Evolutionary conservation across 53 echinoderm and acorn worm genomes (phyloP).

Genomic region (Patiria pectinifera): DNA sequence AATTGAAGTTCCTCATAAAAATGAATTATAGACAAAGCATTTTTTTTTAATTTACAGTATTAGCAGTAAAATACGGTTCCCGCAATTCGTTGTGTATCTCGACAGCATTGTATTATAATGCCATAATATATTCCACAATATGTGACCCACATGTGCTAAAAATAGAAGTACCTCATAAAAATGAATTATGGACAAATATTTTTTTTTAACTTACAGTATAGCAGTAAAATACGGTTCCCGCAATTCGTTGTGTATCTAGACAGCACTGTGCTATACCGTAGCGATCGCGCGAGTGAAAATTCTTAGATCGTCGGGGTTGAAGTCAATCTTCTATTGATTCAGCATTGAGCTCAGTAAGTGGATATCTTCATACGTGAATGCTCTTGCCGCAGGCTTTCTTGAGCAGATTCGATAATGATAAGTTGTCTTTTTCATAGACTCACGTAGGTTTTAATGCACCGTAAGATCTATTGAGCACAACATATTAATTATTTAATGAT

Average conservation of each 20-base stretch:
- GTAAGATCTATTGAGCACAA: too few species aligned
- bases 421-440: too few species aligned
- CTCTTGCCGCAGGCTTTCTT: neutral
- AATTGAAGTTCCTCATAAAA: too few species aligned
- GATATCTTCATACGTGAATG: neutral
- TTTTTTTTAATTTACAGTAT: too few species aligned
- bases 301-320: neutral
- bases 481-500: too few species aligned
- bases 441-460: too few species aligned
- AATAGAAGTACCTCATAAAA: too few species aligned
- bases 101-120: neutral
- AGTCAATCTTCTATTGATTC: neutral
- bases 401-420: neutral
- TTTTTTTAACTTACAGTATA: neutral
- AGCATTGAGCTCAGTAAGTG: neutral
- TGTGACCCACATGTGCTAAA: too few species aligned
- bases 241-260: neutral
- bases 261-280: neutral
- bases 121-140: too few species aligned
- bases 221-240: neutral
- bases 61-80: neutral
- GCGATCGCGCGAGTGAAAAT: neutral
- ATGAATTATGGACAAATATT: too few species aligned
- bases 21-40: too few species aligned
- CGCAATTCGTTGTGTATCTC: neutral